Evolutionary conservation across 2,888 invertebrate species (phyloP).

Genomic region (Oscheius sp.): DNA sequence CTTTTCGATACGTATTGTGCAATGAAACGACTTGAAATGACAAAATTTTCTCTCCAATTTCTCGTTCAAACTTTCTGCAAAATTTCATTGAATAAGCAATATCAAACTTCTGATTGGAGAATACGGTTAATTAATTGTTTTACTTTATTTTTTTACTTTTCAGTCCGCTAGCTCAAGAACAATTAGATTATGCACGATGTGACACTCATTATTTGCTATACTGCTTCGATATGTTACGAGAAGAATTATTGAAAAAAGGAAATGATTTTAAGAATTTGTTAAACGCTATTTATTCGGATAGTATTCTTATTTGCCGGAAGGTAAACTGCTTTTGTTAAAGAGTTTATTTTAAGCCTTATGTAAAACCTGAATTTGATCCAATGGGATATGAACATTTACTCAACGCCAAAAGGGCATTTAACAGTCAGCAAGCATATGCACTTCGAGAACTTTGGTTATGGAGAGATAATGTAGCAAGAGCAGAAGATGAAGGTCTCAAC

Average conservation of each 20-base stretch:
- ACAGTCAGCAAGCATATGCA: constrained; percentile 78
- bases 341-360: constrained; percentile 77
- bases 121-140: constrained; percentile 76
- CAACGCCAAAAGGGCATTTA: constrained; percentile 77
- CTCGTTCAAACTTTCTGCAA: constrained; percentile 74
- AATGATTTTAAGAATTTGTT: constrained; percentile 75
- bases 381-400: constrained; percentile 82
- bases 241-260: constrained; percentile 78
- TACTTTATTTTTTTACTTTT: constrained; percentile 13
- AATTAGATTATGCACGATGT: constrained; percentile 85
- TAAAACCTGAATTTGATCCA: constrained; percentile 80
- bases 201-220: constrained; percentile 94
- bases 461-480: constrained; percentile 85
- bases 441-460: constrained; percentile 84
- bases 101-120: constrained; percentile 94
- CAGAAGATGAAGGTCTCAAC: constrained; percentile 88
- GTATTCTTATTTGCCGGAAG: constrained; percentile 81
- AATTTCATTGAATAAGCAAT: constrained; percentile 85
- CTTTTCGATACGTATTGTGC: constrained; percentile 85
- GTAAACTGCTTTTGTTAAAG: constrained; percentile 54
- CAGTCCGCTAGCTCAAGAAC: constrained; percentile 84
- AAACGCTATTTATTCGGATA: constrained; percentile 79
- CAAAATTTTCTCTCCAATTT: constrained; percentile 76
- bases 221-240: constrained; percentile 79
- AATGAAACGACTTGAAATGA: constrained; percentile 51